These are phyloP conservation scores for Platysternon megacephalum DNA, from an alignment of 2,113 vertebrate species.

Conservation along the genomic window DNA sequence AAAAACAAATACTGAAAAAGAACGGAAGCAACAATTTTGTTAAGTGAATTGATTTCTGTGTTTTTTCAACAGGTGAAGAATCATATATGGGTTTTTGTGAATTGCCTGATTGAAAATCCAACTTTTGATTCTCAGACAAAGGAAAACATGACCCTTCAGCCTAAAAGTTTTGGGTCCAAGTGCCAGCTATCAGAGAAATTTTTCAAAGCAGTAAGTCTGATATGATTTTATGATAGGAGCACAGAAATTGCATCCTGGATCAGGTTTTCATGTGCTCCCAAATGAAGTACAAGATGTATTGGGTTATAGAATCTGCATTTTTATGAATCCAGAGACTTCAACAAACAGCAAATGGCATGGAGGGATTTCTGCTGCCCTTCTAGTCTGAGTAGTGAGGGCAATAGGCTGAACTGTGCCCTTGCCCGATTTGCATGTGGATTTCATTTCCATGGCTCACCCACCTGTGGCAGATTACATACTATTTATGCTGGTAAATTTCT, in stretches of 20 bases:
- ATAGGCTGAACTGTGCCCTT: not conserved
- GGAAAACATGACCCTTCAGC: constrained; percentile 98
- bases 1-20: not conserved
- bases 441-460: not conserved
- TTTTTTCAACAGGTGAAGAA: constrained; percentile 91
- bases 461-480: not conserved
- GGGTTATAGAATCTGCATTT: not conserved
- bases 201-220: constrained; percentile 90
- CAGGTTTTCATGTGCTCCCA: rapidly evolving
- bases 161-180: constrained; percentile 98
- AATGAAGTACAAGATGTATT: not conserved
- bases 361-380: not conserved
- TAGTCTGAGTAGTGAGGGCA: not conserved
- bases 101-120: constrained; percentile 97
- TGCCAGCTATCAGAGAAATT: constrained; percentile 96
- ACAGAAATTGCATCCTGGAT: not conserved
- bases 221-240: not conserved
- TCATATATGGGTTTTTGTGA: constrained; percentile 99
- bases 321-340: not conserved
- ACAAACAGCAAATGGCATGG: not conserved
- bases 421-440: not conserved
- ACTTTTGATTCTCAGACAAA: constrained; percentile 98
- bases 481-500: not conserved
- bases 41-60: constrained; percentile 15
- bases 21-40: not conserved